Percentiles rank a stretch among this genome's conserved stretches.
Conservation (phyloP, 2,797 vertebrate species). For the Tapirus indicus region DNA sequence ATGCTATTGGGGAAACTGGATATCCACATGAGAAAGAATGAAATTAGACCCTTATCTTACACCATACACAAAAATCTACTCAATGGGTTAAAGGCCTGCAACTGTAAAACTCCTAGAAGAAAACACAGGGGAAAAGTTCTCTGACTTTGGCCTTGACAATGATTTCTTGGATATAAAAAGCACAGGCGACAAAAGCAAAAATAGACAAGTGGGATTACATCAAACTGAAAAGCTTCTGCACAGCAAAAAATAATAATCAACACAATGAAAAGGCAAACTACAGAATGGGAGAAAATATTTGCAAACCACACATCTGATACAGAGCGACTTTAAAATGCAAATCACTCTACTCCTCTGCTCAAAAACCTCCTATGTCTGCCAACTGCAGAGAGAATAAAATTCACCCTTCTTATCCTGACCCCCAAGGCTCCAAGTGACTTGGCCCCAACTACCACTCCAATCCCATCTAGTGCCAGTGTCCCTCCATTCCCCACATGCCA, state of each 20-base stretch:
- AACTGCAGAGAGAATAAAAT: not conserved
- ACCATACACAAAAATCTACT: not conserved
- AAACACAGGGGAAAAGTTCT: not conserved
- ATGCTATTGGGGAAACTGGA: not conserved
- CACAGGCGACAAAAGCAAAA: not conserved
- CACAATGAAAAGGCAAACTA: not conserved
- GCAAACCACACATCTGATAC: not conserved
- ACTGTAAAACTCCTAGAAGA: not conserved
- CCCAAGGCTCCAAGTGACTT: not conserved
- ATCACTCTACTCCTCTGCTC: not conserved
- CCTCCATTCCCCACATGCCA: not conserved
- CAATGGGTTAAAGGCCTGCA: not conserved
- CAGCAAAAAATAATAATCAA: not conserved
- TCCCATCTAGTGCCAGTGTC: not conserved
- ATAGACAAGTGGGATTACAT: not conserved
- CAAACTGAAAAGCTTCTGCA: not conserved
- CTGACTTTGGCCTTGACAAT: not conserved
- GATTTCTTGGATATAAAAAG: not conserved
- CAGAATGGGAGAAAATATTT: not conserved
- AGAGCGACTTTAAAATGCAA: not conserved
- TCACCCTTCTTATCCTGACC: not conserved
- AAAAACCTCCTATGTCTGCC: not conserved
- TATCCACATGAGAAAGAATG: not conserved
- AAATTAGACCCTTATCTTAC: not conserved
- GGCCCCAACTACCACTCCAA: not conserved